These are phyloP conservation scores for Uria lomvia DNA, from an alignment of 2,113 vertebrate species.

Conservation along the genomic window DNA sequence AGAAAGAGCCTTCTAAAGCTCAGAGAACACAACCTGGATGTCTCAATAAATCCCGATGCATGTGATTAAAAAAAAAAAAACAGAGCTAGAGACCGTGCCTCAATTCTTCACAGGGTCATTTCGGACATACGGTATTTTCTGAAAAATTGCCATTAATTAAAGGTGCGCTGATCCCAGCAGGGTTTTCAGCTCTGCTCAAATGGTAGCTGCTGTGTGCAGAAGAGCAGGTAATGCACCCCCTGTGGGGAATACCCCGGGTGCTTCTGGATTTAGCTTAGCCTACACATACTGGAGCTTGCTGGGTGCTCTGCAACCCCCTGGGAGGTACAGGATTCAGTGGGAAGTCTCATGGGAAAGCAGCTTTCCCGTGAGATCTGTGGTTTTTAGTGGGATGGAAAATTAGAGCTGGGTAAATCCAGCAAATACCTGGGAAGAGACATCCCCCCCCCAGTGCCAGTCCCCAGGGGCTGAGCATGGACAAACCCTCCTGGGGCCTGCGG, in stretches of 20 bases:
- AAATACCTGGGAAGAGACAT: not conserved
- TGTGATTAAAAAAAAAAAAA: not conserved
- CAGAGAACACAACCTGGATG: constrained; percentile 48
- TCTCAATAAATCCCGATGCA: constrained; percentile 58
- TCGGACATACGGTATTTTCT: constrained; percentile 37
- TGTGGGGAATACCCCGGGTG: not conserved
- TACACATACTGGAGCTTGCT: not conserved
- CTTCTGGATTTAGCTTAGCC: not conserved
- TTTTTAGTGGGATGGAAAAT: not conserved
- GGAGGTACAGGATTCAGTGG: not conserved
- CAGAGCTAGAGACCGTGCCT: not conserved
- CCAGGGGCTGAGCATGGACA: not conserved
- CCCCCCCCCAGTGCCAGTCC: not conserved
- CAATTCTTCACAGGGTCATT: not conserved
- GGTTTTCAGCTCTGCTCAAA: not conserved
- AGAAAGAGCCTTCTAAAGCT: constrained; percentile 44
- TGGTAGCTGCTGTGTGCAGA: not conserved
- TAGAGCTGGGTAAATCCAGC: not conserved
- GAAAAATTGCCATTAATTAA: constrained; percentile 44
- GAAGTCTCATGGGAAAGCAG: not conserved
- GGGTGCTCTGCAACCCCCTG: not conserved
- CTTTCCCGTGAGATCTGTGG: not conserved
- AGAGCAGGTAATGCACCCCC: not conserved
- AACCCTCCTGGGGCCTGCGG: not conserved
- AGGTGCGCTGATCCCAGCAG: constrained; percentile 15